These are phyloP conservation scores for Eutrigla gurnardus DNA, from an alignment of 2,797 vertebrate genomes.

Conservation along the genomic window DNA sequence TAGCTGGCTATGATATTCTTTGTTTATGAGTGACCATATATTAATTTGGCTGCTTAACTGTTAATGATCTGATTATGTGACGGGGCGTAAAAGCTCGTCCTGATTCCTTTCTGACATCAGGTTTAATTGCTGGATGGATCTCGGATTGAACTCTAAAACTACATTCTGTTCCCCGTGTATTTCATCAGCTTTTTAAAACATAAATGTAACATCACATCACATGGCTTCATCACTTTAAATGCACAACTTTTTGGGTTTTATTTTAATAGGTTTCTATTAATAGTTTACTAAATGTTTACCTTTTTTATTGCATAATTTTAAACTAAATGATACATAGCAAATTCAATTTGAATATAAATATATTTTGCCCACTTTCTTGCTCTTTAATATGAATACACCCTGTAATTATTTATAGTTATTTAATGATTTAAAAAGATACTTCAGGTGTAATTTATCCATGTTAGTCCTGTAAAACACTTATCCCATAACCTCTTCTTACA, in stretches of 20 bases:
- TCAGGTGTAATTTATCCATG: not conserved
- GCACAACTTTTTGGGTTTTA: not conserved
- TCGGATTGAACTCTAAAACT: not conserved
- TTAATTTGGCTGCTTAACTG: not conserved
- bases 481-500: not conserved
- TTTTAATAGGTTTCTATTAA: not conserved
- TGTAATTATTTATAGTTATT: not conserved
- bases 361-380: not conserved
- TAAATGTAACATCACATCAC: too few relatives aligned
- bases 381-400: not conserved
- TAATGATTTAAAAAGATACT: not conserved
- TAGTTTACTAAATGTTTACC: not conserved
- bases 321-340: not conserved
- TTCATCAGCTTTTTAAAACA: not conserved
- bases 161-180: not conserved
- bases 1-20: not conserved
- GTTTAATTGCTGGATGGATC: not conserved
- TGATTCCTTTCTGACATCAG: not conserved
- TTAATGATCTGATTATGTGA: slow-evolving; percentile 4
- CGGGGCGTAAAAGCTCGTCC: not conserved
- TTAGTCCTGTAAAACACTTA: not conserved
- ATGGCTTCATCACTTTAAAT: not conserved
- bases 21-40: not conserved
- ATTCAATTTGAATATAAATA: not conserved
- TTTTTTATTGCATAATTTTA: not conserved